Conservation (phyloP, 1,140 invertebrate species). For the Laupala kohalensis region DNA sequence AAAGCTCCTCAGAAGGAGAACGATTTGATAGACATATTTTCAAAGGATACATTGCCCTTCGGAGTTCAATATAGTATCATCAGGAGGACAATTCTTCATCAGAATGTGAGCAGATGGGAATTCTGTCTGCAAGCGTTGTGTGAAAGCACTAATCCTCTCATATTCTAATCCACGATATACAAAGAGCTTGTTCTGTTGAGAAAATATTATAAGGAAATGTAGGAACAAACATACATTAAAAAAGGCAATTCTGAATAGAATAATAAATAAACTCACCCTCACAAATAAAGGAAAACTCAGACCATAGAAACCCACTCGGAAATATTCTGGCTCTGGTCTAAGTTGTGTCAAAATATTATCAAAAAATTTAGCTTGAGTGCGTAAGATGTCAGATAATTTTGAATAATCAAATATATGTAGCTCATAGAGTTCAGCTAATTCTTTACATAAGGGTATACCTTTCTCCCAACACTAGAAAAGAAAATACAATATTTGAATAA, state of each 20-base stretch:
- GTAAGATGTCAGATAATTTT: slow-evolving; percentile 70
- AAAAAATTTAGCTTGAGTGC: slow-evolving; percentile 76
- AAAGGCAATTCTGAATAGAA: no score
- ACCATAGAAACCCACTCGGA: slow-evolving; percentile 92
- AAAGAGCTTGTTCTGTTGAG: slow-evolving; percentile 83
- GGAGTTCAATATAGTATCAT: slow-evolving; percentile 69
- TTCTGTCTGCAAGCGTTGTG: slow-evolving; percentile 80
- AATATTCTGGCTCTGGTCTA: slow-evolving; percentile 88
- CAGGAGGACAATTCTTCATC: slow-evolving; percentile 80
- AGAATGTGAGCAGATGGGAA: slow-evolving; percentile 84
- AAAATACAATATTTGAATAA: neutral
- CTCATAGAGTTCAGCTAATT: slow-evolving; percentile 81
- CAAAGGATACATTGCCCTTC: slow-evolving; percentile 64
- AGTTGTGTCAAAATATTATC: slow-evolving; percentile 80
- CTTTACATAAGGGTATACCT: slow-evolving; percentile 84
- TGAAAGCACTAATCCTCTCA: slow-evolving; percentile 88
- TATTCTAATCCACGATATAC: slow-evolving; percentile 93
- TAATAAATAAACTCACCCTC: slow-evolving; percentile 52
- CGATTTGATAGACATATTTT: neutral
- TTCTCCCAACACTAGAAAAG: slow-evolving; percentile 79
- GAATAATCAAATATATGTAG: slow-evolving; percentile 79
- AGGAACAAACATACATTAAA: no score
- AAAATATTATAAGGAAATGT: no score
- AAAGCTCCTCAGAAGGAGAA: no score
- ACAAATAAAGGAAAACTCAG: slow-evolving; percentile 87